Percentiles rank a stretch among this genome's conserved stretches.
These are phyloP conservation scores for Percopsis omiscomaycus DNA, from an alignment of 2,797 vertebrate genomes.

Conservation along the genomic window DNA sequence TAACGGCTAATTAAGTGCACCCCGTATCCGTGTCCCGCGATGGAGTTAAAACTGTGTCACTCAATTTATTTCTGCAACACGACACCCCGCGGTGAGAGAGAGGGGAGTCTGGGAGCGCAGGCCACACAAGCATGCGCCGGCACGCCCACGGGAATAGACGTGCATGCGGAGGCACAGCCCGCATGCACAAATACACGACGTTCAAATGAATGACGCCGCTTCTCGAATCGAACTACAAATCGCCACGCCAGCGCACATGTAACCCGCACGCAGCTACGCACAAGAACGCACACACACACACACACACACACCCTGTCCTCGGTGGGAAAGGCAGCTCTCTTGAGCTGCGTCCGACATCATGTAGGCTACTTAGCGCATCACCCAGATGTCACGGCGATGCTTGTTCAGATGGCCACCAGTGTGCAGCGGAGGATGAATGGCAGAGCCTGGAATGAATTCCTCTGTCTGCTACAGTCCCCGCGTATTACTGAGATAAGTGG, in stretches of 20 bases:
- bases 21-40: slow-evolving; percentile 57
- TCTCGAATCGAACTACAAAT: slow-evolving; percentile 18
- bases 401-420: slow-evolving; percentile 41
- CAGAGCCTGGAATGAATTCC: slow-evolving; percentile 59
- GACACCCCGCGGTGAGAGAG: slow-evolving; percentile 30
- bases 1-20: slow-evolving; percentile 69
- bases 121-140: neutral
- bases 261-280: neutral
- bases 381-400: slow-evolving; percentile 66
- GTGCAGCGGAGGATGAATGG: slow-evolving; percentile 61
- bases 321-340: slow-evolving; percentile 48
- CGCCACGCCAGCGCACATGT: neutral
- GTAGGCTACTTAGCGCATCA: slow-evolving; percentile 66
- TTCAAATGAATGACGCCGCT: slow-evolving; percentile 30
- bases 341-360: slow-evolving; percentile 62
- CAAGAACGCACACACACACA: neutral
- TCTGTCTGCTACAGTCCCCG: slow-evolving; percentile 47
- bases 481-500: slow-evolving; percentile 61
- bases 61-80: slow-evolving; percentile 57
- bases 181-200: slow-evolving; percentile 1
- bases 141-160: neutral
- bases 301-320: slow-evolving; percentile 1
- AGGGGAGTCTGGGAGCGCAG: slow-evolving; percentile 22
- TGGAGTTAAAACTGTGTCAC: slow-evolving; percentile 59
- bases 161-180: neutral